phyloP scores from a whole-genome alignment of 2,113 vertebrate genomes.

The Nerophis ophidion region DNA sequence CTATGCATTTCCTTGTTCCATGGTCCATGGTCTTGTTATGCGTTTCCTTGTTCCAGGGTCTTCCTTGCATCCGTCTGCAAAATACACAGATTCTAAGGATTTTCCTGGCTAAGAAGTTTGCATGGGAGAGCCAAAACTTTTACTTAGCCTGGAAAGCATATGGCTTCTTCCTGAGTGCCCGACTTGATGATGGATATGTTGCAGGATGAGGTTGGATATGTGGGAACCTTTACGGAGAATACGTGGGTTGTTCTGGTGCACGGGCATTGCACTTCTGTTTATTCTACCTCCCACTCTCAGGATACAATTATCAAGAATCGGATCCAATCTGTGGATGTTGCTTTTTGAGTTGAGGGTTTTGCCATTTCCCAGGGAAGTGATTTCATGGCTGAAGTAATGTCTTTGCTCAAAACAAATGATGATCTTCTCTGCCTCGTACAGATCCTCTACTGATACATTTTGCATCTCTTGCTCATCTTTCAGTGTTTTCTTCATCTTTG shows the following conservation, averaged over 20 bases:
- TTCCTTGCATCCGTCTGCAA: too few relatives aligned
- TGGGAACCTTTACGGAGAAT: not conserved
- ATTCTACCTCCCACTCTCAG: not conserved
- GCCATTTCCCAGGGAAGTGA: not conserved
- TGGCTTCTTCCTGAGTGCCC: too few relatives aligned
- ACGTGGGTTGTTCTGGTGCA: not conserved
- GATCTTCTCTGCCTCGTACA: not conserved
- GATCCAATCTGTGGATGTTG: not conserved
- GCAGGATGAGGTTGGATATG: not conserved
- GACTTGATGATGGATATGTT: too few relatives aligned
- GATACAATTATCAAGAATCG: not conserved
- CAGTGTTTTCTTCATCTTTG: not conserved
- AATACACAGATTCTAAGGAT: too few relatives aligned
- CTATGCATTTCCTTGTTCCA: too few relatives aligned
- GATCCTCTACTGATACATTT: not conserved
- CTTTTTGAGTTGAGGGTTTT: not conserved
- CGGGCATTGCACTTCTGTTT: not conserved
- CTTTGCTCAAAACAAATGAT: not conserved
- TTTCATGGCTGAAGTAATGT: not conserved
- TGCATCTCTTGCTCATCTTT: not conserved
- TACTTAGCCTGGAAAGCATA: too few relatives aligned
- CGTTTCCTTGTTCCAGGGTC: too few relatives aligned
- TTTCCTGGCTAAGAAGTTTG: too few relatives aligned
- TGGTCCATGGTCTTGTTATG: too few relatives aligned
- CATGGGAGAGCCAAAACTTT: too few relatives aligned